A percentile compares a stretch with the other conserved stretches of the same genome.
Conservation (phyloP, 2,797 vertebrate species). For the Acanthurus tractus region DNA sequence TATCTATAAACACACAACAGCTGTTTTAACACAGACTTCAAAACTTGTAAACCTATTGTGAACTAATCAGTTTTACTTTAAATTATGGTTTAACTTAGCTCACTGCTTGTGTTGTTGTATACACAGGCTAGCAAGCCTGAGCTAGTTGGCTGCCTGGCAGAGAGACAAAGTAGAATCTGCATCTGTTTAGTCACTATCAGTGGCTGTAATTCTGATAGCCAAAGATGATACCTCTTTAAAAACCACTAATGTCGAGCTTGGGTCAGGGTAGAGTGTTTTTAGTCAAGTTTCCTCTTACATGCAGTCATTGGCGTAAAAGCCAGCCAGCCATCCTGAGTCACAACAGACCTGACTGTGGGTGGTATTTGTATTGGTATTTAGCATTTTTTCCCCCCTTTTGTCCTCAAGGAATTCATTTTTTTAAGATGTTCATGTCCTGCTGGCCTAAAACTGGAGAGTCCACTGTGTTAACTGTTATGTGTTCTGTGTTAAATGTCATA, state of each 20-base stretch:
- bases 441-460: constrained; percentile 20
- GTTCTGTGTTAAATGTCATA: too few species aligned
- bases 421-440: background rate
- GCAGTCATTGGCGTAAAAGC: background rate
- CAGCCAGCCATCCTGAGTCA: background rate
- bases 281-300: background rate
- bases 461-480: constrained; percentile 6
- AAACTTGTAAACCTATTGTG: background rate
- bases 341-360: background rate
- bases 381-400: background rate
- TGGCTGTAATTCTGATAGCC: background rate
- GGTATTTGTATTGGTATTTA: background rate
- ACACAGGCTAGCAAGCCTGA: background rate
- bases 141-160: background rate
- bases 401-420: background rate
- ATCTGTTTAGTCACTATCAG: constrained; percentile 1
- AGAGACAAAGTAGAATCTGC: constrained; percentile 5
- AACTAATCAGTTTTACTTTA: background rate
- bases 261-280: background rate
- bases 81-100: too few species aligned
- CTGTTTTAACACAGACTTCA: background rate
- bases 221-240: background rate
- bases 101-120: too few species aligned
- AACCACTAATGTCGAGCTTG: background rate
- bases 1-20: too few species aligned